Evolutionary conservation across 2,888 invertebrate species (phyloP), one percentile per base, ranked within the genome.

Genomic region (Acutogordius australiensis): DNA sequence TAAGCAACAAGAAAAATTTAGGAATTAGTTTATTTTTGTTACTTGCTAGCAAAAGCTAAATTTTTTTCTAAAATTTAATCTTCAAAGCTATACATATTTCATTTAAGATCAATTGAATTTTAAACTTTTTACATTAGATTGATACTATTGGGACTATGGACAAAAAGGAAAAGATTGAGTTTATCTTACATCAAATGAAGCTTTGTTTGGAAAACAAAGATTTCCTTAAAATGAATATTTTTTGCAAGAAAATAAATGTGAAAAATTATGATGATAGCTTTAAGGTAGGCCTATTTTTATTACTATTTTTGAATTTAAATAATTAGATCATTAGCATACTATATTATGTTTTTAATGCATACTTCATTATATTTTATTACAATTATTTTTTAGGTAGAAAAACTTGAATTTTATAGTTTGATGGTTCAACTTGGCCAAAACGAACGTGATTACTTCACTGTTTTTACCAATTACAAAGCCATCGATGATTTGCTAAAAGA

Each of bases 61-160:
- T n/a, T n/a, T n/a, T n/a, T n/a, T n/a, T n/a, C n/a, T n/a, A n/a
- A n/a, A n/a, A n/a, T n/a, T n/a, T n/a, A n/a, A n/a, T n/a, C n/a
- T n/a, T n/a, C n/a, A n/a, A n/a, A n/a, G n/a, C n/a, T n/a, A n/a
- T n/a, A n/a, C n/a, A n/a, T n/a, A n/a, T n/a, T n/a, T n/a, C n/a
- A n/a, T n/a, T n/a, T n/a, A n/a, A n/a, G n/a, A n/a, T n/a, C n/a
- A n/a, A n/a, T n/a, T n/a, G n/a, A n/a, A n/a, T n/a, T n/a, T n/a
- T n/a, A n/a, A n/a, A n/a, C n/a, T n/a, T n/a, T n/a, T n/a, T n/a
- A n/a, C n/a, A n/a, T n/a, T n/a, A 72, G 71, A 79, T 84, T 8
- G 97, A 97, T 73, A 99, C 97, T 0, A 97, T 88, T 68, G 97
- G 97, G 1, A 90, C 91, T 0, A 99, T 97, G 97, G 87, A 90